phyloP scores from a whole-genome alignment of 2,888 invertebrate genomes.

The Subacronicta megacephala region DNA sequence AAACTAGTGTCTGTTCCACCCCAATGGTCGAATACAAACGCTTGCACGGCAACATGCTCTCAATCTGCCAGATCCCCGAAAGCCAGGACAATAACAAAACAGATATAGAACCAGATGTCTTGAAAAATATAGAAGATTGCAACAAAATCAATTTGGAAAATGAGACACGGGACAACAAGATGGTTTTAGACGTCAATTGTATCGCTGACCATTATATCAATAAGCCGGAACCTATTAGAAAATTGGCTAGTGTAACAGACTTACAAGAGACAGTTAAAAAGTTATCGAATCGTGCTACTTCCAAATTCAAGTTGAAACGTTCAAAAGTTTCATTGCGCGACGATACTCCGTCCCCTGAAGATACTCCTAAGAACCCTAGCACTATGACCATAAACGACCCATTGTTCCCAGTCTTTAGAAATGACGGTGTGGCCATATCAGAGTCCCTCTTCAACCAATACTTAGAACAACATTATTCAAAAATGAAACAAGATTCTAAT shows the following conservation, averaged over 20 bases:
- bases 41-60: conserved; percentile 92
- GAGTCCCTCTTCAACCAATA: conserved; percentile 92
- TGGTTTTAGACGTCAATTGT: conserved; percentile 79
- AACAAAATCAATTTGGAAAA: conserved; percentile 72
- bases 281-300: conserved; percentile 88
- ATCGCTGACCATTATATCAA: conserved; percentile 86
- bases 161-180: conserved; percentile 79
- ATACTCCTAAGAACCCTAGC: conserved; percentile 77
- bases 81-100: conserved; percentile 72
- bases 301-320: conserved; percentile 86
- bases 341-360: conserved; percentile 75
- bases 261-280: conserved; percentile 90
- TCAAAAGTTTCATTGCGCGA: conserved; percentile 68
- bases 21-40: conserved; percentile 94
- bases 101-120: conserved; percentile 76
- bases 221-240: conserved; percentile 83
- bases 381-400: conserved; percentile 94
- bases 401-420: conserved; percentile 93
- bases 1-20: conserved; percentile 94
- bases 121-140: conserved; percentile 78
- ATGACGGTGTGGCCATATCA: conserved; percentile 93
- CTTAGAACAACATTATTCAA: conserved; percentile 91
- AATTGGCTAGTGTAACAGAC: conserved; percentile 90
- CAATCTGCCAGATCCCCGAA: conserved; percentile 92
- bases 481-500: conserved; percentile 84